A percentile compares a stretch with the other conserved stretches of the same genome.
Evolutionary conservation across 2,888 invertebrate genomes (phyloP).

Genomic region (Pseudococcus viburni): DNA sequence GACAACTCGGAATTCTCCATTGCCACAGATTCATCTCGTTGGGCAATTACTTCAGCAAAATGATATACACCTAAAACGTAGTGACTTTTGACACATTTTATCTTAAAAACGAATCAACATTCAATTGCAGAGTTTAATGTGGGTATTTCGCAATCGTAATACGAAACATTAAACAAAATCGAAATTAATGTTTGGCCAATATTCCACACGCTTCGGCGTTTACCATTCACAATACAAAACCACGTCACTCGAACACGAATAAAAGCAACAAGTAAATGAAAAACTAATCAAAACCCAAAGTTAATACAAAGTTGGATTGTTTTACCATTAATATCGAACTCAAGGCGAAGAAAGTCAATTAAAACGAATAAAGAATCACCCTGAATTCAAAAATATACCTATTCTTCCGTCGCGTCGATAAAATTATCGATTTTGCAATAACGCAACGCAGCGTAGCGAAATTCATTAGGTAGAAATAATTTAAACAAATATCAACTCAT

Average conservation of each 20-base stretch:
- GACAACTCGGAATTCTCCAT: too few species aligned
- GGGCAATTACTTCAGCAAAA: not conserved
- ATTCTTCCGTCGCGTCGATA: not conserved
- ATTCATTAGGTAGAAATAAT: not conserved
- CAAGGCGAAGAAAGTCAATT: conserved; percentile 47
- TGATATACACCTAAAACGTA: not conserved
- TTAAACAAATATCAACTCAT: not conserved
- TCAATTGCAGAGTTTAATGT: not conserved
- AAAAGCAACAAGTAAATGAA: conserved; percentile 33
- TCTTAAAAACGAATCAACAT: conserved; percentile 21
- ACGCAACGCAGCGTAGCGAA: not conserved
- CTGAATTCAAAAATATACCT: not conserved
- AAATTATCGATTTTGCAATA: not conserved
- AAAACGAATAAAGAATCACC: conserved; percentile 39
- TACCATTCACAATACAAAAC: not conserved
- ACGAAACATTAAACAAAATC: not conserved
- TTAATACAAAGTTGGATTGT: conserved; percentile 21
- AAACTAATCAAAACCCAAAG: not conserved
- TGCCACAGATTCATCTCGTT: too few species aligned
- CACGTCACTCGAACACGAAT: conserved; percentile 5
- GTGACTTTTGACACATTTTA: not conserved
- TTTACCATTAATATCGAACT: conserved; percentile 1
- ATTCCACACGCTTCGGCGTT: not conserved
- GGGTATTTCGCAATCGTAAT: not conserved
- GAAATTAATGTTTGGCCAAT: conserved; percentile 26